Conservation (phyloP, 2,797 vertebrate species). For the Halcyon chelicuti region DNA sequence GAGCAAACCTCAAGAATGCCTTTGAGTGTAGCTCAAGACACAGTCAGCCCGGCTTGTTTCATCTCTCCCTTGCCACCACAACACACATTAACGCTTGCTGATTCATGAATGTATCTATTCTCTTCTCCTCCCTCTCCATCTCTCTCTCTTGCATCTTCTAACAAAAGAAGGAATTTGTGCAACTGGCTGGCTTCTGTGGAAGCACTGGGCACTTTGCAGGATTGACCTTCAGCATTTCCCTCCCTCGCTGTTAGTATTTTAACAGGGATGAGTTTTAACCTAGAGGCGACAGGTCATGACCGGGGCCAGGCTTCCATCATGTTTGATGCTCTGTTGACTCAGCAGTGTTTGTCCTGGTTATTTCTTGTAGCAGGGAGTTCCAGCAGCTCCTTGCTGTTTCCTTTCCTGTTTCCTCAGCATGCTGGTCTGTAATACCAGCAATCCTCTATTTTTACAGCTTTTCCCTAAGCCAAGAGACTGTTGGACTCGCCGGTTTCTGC, state of each 20-base stretch:
- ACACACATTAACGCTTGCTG: neutral
- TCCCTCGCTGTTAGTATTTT: neutral
- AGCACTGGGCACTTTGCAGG: neutral
- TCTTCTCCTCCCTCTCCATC: neutral
- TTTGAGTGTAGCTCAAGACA: neutral
- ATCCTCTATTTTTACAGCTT: neutral
- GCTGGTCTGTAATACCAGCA: neutral
- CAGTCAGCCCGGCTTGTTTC: neutral
- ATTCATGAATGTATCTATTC: neutral
- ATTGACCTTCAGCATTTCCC: neutral
- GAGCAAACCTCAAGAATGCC: neutral
- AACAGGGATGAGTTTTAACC: neutral
- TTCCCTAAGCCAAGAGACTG: neutral
- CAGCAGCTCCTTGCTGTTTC: neutral
- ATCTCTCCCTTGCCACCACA: neutral
- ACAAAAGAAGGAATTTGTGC: neutral
- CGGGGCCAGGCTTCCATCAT: rapidly evolving
- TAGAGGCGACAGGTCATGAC: neutral
- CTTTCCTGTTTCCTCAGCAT: neutral
- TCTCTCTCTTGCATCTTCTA: neutral
- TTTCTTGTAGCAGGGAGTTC: neutral
- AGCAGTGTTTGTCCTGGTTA: neutral
- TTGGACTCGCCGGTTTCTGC: neutral
- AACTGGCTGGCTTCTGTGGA: neutral
- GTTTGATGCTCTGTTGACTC: neutral